Percentiles rank a stretch among this genome's conserved stretches.
phyloP scores from a whole-genome alignment of 2,797 vertebrate genomes.

The Cuculus canorus region DNA sequence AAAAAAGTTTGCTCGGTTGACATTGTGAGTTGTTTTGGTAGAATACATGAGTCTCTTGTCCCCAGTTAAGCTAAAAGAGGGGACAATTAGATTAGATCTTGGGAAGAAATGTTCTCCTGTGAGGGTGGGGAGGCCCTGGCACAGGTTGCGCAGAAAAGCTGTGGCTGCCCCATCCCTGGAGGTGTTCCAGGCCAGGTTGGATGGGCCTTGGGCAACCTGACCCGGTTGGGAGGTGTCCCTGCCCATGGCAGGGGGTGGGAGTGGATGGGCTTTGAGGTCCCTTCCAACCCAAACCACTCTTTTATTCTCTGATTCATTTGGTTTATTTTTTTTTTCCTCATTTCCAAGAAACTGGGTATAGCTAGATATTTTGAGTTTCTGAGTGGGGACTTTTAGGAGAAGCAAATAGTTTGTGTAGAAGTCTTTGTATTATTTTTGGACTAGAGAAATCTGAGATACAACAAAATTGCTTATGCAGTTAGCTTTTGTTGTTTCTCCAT shows the following conservation, averaged over 20 bases:
- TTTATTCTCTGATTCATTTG: no score
- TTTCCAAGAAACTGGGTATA: background rate
- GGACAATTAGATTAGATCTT: no score
- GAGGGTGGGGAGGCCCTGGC: no score
- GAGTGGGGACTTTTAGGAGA: background rate
- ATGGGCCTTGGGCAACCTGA: no score
- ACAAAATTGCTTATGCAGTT: slow-evolving; percentile 7
- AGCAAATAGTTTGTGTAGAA: background rate
- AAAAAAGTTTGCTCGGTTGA: background rate
- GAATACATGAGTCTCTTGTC: background rate
- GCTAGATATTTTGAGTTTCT: background rate
- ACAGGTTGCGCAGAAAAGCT: no score
- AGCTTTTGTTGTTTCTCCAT: background rate
- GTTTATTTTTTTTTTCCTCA: background rate
- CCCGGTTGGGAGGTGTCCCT: no score
- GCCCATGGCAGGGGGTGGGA: no score
- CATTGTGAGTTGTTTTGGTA: background rate
- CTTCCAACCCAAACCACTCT: no score
- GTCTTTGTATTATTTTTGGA: slow-evolving; percentile 45
- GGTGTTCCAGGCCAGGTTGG: no score
- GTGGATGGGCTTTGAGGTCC: no score
- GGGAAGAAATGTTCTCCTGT: no score
- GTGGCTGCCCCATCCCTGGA: no score
- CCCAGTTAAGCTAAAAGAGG: background rate
- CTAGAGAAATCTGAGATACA: background rate